Conservation (phyloP, 2,888 invertebrate genomes). For the Sepiola atlantica region DNA sequence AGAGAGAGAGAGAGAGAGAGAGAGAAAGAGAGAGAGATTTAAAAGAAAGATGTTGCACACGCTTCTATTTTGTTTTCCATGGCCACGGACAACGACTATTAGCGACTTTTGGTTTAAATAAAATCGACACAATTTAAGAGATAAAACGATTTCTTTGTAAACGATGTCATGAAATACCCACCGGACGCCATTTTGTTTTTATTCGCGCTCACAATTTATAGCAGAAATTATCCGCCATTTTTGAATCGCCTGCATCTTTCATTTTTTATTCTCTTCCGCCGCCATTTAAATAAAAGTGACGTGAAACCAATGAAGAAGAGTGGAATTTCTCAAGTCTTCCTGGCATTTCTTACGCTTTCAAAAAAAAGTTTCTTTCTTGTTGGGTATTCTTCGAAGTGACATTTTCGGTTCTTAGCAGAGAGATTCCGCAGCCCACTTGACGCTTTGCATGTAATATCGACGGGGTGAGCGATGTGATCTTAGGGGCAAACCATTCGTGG, state of each 20-base stretch:
- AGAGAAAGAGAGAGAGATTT: background rate
- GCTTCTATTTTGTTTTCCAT: no score
- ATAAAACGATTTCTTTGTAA: no score
- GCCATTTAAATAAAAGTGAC: background rate
- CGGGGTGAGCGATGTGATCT: background rate
- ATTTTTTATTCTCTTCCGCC: background rate
- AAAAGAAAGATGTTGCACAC: background rate
- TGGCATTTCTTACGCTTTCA: background rate
- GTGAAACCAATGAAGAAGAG: background rate
- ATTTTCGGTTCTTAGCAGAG: background rate
- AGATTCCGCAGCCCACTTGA: background rate
- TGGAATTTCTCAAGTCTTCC: background rate
- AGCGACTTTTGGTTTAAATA: no score
- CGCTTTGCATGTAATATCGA: background rate
- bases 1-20: no score
- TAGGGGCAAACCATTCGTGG: background rate
- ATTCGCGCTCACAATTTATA: background rate
- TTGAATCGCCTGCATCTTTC: background rate
- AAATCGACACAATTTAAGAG: no score
- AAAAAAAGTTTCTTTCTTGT: constrained; percentile 21
- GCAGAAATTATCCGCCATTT: background rate
- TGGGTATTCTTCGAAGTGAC: constrained; percentile 2
- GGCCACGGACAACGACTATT: no score
- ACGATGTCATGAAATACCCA: no score
- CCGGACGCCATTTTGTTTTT: background rate